These are phyloP conservation scores for Mustela lutreola DNA, from an alignment of 2,113 vertebrate genomes.

Conservation along the genomic window DNA sequence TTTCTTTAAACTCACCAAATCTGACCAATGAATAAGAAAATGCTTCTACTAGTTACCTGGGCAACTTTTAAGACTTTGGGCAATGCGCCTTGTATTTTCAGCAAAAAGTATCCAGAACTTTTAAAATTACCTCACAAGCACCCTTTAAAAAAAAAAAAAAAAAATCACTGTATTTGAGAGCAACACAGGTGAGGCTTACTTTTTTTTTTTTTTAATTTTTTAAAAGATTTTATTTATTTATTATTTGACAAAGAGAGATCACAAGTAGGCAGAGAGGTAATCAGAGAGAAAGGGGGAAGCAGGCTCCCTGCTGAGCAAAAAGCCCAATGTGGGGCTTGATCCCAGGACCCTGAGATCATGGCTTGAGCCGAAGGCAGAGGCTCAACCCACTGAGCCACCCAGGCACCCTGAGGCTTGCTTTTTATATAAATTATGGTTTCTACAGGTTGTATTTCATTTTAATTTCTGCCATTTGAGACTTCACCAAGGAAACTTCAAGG, in stretches of 20 bases:
- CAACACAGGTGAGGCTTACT: neutral
- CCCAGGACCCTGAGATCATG: no score
- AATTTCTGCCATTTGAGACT: neutral
- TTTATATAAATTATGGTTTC: neutral
- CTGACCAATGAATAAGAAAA: neutral
- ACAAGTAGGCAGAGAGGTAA: no score
- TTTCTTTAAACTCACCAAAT: neutral
- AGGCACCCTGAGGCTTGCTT: neutral
- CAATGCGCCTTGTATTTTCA: neutral
- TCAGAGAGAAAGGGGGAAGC: no score
- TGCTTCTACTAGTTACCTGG: neutral
- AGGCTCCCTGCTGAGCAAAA: no score
- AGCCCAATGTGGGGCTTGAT: no score
- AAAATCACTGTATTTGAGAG: neutral
- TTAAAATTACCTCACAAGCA: neutral
- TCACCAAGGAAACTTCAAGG: neutral
- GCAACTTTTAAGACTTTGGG: neutral
- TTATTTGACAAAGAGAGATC: no score
- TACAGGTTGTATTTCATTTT: conserved; percentile 2
- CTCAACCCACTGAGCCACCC: no score
- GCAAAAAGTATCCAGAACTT: neutral
- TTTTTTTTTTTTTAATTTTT: no score
- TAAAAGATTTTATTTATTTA: no score
- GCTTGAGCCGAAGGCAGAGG: no score
- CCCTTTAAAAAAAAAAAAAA: neutral